These are phyloP conservation scores for Piprites chloris DNA, from an alignment of 2,113 vertebrate genomes.

Conservation along the genomic window DNA sequence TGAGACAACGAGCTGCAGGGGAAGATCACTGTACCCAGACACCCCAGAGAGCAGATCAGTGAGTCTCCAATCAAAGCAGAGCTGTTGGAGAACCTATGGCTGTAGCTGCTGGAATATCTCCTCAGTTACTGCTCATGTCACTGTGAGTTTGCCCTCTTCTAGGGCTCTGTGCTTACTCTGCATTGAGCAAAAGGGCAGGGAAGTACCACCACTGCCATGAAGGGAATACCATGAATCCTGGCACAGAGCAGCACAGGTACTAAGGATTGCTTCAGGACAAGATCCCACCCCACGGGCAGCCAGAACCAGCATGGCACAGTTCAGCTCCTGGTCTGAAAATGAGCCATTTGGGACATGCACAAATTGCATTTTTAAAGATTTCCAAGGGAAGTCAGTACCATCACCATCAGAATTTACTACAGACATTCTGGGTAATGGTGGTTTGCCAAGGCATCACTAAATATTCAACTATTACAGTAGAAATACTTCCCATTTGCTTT, in stretches of 20 bases:
- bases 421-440: background rate
- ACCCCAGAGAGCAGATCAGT: background rate
- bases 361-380: background rate
- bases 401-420: background rate
- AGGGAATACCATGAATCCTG: background rate
- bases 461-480: background rate
- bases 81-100: background rate
- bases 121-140: accelerated
- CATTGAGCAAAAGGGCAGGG: background rate
- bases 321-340: background rate
- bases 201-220: background rate
- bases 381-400: background rate
- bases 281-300: accelerated
- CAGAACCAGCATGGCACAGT: background rate
- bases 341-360: background rate
- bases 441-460: background rate
- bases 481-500: background rate
- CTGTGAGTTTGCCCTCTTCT: background rate
- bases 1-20: background rate
- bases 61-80: background rate
- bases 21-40: background rate
- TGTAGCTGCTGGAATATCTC: background rate
- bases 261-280: background rate
- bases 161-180: background rate
- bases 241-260: background rate